Evolutionary conservation across 1,140 invertebrate species (phyloP), one percentile per base, ranked within the genome.

Genomic region (Semibalanus balanoides): DNA sequence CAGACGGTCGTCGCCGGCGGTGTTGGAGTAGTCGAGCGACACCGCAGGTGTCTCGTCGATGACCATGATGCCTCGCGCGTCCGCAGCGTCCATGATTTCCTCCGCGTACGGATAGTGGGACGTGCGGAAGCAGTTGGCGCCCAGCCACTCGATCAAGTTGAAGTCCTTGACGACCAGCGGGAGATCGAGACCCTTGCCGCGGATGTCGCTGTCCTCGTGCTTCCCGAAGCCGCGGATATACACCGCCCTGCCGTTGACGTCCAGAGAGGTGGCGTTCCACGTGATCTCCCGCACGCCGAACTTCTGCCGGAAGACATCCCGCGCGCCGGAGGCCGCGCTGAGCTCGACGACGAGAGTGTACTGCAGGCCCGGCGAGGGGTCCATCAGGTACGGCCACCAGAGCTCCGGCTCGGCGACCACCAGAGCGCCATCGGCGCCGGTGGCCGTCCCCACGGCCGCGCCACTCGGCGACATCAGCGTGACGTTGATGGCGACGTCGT

Each of bases 31-130:
- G 28, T 70, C 69, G 3, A 70, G 69, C 25, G 69, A 70, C 19
- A 97, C 96, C 74, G 93, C 94, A 0, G 97, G 96, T 83, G 93
- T 94, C 84, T 99, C 97, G 81, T 96, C 92, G 78, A 99, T 97
- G 30, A 99, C 92, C 84, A 96, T 94, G 79, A 99, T 95, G 51
- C 97, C 97, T 78, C 93, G 87, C 81, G 91, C 88, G 83, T 99
- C 97, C 30, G 96, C 95, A 82, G 94, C 86, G 83, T 98, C 93
- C 88, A 98, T 94, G 35, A 97, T 92, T 86, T 99, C 97, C 82
- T 99, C 97, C 0, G 95, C 94, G 84, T 99, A 99, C 11, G 97
- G 97, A 85, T 99, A 99, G 83, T 99, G 97, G 0, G 96, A 98
- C 0, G 97, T 99, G 30, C 97, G 87, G 84, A 97, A 98, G 27